A percentile compares a stretch with the other conserved stretches of the same genome.
phyloP scores from a whole-genome alignment of 2,888 invertebrate species.

The Anagyrus pseudococci region DNA sequence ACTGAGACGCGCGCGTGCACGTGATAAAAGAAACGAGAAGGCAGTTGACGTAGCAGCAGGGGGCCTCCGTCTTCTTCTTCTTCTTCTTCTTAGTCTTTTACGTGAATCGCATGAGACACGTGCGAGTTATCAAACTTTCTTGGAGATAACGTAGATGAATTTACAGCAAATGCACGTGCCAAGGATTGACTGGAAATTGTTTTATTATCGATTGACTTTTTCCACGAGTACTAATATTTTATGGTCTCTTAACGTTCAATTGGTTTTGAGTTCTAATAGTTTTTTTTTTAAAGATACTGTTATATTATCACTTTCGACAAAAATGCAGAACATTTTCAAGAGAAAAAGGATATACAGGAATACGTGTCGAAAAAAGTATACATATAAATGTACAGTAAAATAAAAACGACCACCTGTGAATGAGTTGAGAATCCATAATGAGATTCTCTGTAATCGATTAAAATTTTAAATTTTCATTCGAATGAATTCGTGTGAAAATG shows the following conservation, averaged over 20 bases:
- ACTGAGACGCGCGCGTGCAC: neutral
- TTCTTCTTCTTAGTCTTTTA: slow-evolving; percentile 8
- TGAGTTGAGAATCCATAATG: slow-evolving; percentile 3
- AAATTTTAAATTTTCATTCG: neutral
- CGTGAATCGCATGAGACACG: slow-evolving; percentile 21
- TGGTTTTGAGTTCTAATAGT: too few species aligned
- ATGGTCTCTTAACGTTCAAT: too few species aligned
- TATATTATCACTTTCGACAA: too few species aligned
- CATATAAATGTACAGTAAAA: too few species aligned
- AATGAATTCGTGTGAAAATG: neutral
- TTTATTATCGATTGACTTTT: too few species aligned
- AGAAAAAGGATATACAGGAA: too few species aligned
- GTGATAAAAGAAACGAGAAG: slow-evolving; percentile 3
- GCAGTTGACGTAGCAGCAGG: slow-evolving; percentile 6
- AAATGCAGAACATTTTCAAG: too few species aligned
- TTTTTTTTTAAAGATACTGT: too few species aligned
- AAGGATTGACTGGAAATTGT: too few species aligned
- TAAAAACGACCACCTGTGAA: slow-evolving; percentile 13
- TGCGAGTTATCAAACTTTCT: slow-evolving; percentile 23
- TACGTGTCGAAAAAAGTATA: slow-evolving; percentile 6
- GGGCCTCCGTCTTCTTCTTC: slow-evolving; percentile 7
- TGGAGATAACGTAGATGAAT: too few species aligned
- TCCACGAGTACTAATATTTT: too few species aligned
- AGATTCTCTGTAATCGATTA: neutral
- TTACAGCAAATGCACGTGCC: too few species aligned